Percentiles rank a stretch among this genome's conserved stretches.
Evolutionary conservation across 1,140 invertebrate genomes (phyloP).

Genomic region (Plectus sambesii): DNA sequence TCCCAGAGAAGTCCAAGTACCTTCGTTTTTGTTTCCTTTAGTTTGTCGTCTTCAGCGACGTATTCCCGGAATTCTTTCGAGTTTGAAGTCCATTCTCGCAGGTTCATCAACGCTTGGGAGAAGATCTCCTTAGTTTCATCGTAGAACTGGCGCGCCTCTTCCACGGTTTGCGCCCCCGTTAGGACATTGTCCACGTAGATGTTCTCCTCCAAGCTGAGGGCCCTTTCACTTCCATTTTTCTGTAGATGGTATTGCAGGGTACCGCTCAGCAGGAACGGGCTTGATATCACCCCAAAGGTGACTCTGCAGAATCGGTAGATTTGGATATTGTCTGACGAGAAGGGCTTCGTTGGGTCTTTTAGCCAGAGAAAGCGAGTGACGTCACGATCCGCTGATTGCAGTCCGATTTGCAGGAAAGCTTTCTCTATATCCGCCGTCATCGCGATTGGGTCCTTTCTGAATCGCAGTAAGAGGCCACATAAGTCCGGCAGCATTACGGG

Average conservation of each 20-base stretch:
- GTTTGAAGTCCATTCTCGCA: conserved; percentile 24
- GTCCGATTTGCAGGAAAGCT: conserved; percentile 24
- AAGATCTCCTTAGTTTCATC: conserved; percentile 13
- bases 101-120: conserved; percentile 19
- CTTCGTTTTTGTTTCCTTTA: background rate
- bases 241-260: conserved; percentile 17
- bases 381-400: conserved; percentile 16
- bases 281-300: conserved; percentile 18
- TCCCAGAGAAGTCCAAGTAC: conserved; percentile 22
- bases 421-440: conserved; percentile 24
- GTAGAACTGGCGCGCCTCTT: conserved; percentile 12
- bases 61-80: conserved; percentile 1
- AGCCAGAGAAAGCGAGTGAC: conserved; percentile 26
- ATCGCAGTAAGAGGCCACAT: conserved; percentile 16
- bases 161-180: background rate
- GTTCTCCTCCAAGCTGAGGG: conserved; percentile 3
- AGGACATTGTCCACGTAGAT: conserved; percentile 27
- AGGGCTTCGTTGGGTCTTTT: conserved; percentile 2
- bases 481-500: conserved; percentile 25
- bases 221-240: background rate
- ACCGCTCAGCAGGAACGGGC: conserved; percentile 18
- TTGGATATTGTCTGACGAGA: conserved; percentile 4
- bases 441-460: background rate
- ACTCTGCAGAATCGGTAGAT: conserved; percentile 20
- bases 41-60: conserved; percentile 7